These are phyloP conservation scores for Mola mola DNA, from an alignment of 2,113 vertebrate species.

Conservation along the genomic window DNA sequence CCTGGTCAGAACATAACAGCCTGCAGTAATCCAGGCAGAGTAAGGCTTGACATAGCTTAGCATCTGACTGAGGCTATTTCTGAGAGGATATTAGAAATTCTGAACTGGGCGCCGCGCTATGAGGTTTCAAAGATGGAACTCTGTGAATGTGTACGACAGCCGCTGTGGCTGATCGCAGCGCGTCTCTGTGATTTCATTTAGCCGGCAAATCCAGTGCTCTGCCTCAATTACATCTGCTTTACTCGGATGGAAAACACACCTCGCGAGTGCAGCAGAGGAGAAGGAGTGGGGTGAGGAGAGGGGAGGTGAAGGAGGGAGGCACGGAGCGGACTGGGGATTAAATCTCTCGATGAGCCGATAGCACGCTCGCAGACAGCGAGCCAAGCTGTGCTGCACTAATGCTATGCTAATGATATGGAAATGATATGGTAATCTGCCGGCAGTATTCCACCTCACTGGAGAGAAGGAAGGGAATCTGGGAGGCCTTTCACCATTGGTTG, in stretches of 20 bases:
- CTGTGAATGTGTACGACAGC: constrained; percentile 59
- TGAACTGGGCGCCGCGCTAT: constrained; percentile 47
- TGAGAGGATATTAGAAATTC: constrained; percentile 68
- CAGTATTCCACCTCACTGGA: constrained; percentile 80
- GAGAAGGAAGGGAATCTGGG: constrained; percentile 71
- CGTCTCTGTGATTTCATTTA: constrained; percentile 77
- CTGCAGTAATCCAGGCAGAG: constrained; percentile 61
- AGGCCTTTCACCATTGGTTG: constrained; percentile 80
- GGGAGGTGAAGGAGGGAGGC: constrained; percentile 1
- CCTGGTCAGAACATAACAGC: constrained; percentile 55
- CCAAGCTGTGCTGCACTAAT: constrained; percentile 77
- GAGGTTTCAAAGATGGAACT: constrained; percentile 56
- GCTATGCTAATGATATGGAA: constrained; percentile 82
- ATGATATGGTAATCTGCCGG: constrained; percentile 81
- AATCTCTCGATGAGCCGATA: constrained; percentile 80
- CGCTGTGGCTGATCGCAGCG: constrained; percentile 55
- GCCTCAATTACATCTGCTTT: constrained; percentile 79
- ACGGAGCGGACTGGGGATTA: constrained; percentile 66
- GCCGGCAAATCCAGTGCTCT: constrained; percentile 73
- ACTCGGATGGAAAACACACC: constrained; percentile 73
- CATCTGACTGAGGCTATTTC: constrained; percentile 65
- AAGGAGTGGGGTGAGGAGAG: not conserved
- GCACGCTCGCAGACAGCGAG: constrained; percentile 72
- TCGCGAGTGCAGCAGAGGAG: constrained; percentile 22
- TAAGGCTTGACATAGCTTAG: constrained; percentile 68